These are phyloP conservation scores for Ammospiza caudacuta DNA, from an alignment of 2,113 vertebrate species.

Conservation along the genomic window DNA sequence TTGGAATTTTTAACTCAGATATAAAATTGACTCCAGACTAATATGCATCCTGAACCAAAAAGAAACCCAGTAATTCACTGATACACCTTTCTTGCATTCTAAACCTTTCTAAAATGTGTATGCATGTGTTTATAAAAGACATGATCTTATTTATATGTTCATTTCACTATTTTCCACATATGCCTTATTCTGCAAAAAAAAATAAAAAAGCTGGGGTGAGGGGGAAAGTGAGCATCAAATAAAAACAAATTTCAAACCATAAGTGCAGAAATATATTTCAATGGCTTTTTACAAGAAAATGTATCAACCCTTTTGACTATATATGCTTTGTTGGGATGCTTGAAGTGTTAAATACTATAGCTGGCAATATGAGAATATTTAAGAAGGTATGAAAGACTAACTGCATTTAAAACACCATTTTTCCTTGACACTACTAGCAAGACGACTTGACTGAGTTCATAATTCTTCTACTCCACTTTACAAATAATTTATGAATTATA, in stretches of 20 bases:
- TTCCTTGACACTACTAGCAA: not conserved
- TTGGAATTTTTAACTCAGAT: not conserved
- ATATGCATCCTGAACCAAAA: not conserved
- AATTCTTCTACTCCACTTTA: not conserved
- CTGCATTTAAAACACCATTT: not conserved
- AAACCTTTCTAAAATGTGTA: not conserved
- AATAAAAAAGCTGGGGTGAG: not conserved
- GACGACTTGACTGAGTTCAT: not conserved
- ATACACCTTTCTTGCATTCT: not conserved
- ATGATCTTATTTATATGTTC: not conserved
- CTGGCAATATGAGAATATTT: not conserved
- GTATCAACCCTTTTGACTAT: conserved; percentile 1
- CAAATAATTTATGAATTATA: not conserved
- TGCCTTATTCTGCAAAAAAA: not conserved
- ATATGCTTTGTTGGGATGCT: not conserved
- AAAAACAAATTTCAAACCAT: not conserved
- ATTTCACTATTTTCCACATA: rapidly evolving
- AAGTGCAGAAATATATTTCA: conserved; percentile 4
- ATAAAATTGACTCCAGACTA: not conserved
- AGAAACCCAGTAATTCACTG: not conserved
- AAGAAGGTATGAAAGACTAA: not conserved
- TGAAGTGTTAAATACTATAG: not conserved
- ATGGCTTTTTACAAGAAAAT: conserved; percentile 18
- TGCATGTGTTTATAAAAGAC: not conserved
- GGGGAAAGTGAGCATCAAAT: not conserved